phyloP scores from a whole-genome alignment of 2,113 vertebrate genomes.

The Patagioenas fasciata region DNA sequence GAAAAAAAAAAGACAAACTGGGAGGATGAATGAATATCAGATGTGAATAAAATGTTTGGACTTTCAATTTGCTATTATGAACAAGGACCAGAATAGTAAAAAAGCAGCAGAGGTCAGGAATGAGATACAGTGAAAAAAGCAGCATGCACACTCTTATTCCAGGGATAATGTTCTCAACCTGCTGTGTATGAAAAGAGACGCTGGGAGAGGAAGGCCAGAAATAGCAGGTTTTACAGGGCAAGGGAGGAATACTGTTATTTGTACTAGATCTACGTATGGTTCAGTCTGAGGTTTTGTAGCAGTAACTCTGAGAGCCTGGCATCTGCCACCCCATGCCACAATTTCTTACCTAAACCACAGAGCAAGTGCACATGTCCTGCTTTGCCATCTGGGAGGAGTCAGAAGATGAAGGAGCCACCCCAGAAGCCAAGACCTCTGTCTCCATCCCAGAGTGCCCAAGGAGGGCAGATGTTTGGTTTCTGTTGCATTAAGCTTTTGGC shows the following conservation, averaged over 20 bases:
- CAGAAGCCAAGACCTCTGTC: not conserved
- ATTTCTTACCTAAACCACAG: not conserved
- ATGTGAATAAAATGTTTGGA: constrained; percentile 25
- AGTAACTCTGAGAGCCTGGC: not conserved
- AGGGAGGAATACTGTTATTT: not conserved
- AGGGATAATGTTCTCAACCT: constrained; percentile 19
- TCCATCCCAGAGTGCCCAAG: not conserved
- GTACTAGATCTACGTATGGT: not conserved
- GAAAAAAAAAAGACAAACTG: not conserved
- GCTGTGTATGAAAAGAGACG: not conserved
- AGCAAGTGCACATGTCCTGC: not conserved
- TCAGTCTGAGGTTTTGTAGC: not conserved
- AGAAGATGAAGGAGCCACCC: not conserved
- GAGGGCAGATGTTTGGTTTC: constrained; percentile 44
- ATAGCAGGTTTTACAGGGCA: not conserved
- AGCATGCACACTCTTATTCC: not conserved
- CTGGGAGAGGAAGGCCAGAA: constrained; percentile 9
- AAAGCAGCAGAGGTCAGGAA: constrained; percentile 18
- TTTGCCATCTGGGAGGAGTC: not conserved
- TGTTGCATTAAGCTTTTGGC: constrained; percentile 55
- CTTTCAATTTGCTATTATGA: constrained; percentile 33
- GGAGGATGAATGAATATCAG: constrained; percentile 26
- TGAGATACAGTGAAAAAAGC: not conserved
- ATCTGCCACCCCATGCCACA: not conserved
- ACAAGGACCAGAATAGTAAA: constrained; percentile 23